Evolutionary conservation across 2,888 invertebrate genomes (phyloP), one percentile per base, ranked within the genome.

Genomic region (Anorthoa munda): DNA sequence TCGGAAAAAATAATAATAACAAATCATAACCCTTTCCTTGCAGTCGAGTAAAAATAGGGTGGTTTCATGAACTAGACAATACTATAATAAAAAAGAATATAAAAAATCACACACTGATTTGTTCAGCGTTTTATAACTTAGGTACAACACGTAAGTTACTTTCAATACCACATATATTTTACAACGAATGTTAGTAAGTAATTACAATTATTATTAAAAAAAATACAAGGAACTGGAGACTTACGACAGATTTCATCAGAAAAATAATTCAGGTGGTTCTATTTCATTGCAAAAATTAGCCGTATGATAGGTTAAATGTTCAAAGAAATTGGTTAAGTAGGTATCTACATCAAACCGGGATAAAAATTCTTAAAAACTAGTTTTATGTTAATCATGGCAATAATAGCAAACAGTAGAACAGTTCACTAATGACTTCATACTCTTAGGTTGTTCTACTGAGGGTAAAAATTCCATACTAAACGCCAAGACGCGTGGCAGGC

Each of bases 371-470:
- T 83, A 86, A 39, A 76, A 71, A 73, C 86, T 87, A 87, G 18
- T 67, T 79, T 77, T 81, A 82, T 72, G 68, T 77, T 79, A 85
- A 82, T 64, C 69, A 87, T 89, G 89, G 86, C 89, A 87, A 84
- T 72, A 56, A 46, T 70, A 77, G 77, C 64, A 79, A 86, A 87
- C 79, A 50, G 64, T 75, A 5, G n/a, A n/a, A n/a, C n/a, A n/a
- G 77, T 84, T 84, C 66, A 83, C 85, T 79, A 70, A 75, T 83
- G 80, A 85, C 82, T 87, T 72, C 69, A 70, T 81, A 81, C 18
- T 87, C 85, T 86, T 86, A 86, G 81, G 82, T 86, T 50, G 59
- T 72, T 75, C 77, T 85, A 84, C 74, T 75, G 71, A 81, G 65
- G 81, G 72, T 78, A 78, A 75, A 83, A 82, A 77, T 84, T 77